phyloP scores from a whole-genome alignment of 2,113 vertebrate genomes.

The Nasalis larvatus region DNA sequence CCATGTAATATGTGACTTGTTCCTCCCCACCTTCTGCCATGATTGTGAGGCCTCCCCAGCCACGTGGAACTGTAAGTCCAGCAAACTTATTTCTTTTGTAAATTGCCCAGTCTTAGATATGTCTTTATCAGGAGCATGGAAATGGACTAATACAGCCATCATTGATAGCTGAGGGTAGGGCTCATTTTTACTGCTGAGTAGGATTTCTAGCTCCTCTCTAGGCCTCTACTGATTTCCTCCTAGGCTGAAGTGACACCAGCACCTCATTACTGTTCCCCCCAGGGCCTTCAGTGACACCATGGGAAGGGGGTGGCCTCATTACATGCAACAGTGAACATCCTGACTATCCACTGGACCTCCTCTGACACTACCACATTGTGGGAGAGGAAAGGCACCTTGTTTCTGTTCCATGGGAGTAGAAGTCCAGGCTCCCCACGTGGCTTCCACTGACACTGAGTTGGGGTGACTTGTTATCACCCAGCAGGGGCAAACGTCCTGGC shows the following conservation, averaged over 20 bases:
- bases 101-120: no score
- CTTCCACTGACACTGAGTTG: background rate
- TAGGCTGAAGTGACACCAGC: background rate
- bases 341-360: background rate
- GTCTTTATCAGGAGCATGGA: no score
- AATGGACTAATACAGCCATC: no score
- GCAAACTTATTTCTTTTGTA: no score
- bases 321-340: background rate
- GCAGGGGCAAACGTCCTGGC: background rate
- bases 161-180: background rate
- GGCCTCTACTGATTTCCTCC: background rate
- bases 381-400: background rate
- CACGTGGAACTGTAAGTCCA: no score
- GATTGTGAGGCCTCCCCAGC: no score
- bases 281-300: background rate
- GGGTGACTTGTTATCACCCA: background rate
- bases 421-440: background rate
- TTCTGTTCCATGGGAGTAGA: background rate
- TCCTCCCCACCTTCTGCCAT: no score
- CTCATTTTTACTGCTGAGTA: background rate
- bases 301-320: background rate
- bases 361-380: background rate
- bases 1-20: no score
- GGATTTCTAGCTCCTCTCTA: background rate
- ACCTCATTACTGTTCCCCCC: background rate